Base-by-base conservation (phyloP, 2,113 vertebrate genomes). In the Etheostoma cragini region DNA sequence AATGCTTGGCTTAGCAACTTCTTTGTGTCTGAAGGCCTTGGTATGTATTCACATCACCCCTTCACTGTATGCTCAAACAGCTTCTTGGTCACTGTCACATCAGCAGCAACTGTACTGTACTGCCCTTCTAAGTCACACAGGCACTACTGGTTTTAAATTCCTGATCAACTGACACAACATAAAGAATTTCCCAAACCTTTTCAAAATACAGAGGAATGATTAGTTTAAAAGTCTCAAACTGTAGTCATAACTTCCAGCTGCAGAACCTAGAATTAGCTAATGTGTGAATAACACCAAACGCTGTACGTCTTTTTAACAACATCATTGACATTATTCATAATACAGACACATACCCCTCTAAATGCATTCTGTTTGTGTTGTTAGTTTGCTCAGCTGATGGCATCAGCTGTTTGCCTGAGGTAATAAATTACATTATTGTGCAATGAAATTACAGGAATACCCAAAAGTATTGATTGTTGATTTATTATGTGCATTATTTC, bases 1-100 rank as follows among this genome's bases (percentile, higher is more conserved):
- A 75, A 57, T 85, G 89, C 88, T 92, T 88, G 65, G 49, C 82
- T 70, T 75, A 33, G 77, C 80, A 89, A 76, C 72, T 88, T 88
- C 57, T 66, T 24, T 17, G 35, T 21, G 66, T 84, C 78, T 53
- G 12, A 57, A 52, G 75, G 30, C 56, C 84, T 74, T 49, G 53
- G 79, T 90, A 24, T 68, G 80, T 56, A 88, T 91, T 87, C 88
- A 78, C 69, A 45, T 69, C 71, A 45, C 73, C 64, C 65, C 76
- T 53, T 53, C 33, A 47, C 70, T 61, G 52, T 70, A 56, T 57
- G 38, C 38, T 42, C 38, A 11, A 42, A 42, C 10, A 3, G 38
- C 38, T 42, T 35, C 0, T 22, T 6, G 76, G 67, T 56, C 81
- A 57, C 81, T 74, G 78, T 78, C 80, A 73, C 19, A 11, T 86